These are phyloP conservation scores for Periplaneta americana DNA, from an alignment of 1,140 invertebrate species.

Conservation along the genomic window DNA sequence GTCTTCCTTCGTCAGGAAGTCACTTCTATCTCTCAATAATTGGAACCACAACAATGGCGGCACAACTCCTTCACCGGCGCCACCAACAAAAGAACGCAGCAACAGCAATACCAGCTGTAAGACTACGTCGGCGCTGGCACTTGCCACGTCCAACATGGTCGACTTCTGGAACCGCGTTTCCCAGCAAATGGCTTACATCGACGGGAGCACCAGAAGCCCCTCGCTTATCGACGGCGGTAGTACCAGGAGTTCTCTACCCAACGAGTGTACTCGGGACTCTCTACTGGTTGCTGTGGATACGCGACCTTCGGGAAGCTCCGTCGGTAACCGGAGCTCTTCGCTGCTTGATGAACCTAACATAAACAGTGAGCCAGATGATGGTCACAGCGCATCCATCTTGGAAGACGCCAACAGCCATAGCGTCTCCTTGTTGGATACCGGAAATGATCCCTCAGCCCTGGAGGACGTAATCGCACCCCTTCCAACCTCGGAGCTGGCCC, in stretches of 20 bases:
- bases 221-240: conserved; percentile 13
- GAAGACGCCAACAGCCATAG: background rate
- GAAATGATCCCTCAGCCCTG: background rate
- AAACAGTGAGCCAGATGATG: background rate
- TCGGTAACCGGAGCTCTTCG: background rate
- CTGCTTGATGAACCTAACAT: background rate
- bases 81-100: background rate
- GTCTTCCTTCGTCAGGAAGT: background rate
- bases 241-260: background rate
- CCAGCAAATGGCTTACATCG: conserved; percentile 32
- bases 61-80: background rate
- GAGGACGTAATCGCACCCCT: background rate
- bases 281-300: background rate
- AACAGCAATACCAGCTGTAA: conserved; percentile 8
- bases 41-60: background rate
- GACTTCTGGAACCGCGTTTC: conserved; percentile 33
- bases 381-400: background rate
- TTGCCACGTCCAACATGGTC: background rate
- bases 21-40: background rate
- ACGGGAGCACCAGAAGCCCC: conserved; percentile 24
- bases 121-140: background rate
- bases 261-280: conserved; percentile 12
- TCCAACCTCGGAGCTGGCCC: background rate
- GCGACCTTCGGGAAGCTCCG: background rate
- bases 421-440: no score